These are phyloP conservation scores for Yponomeuta evonymella DNA, from an alignment of 2,888 invertebrate species.

Conservation along the genomic window DNA sequence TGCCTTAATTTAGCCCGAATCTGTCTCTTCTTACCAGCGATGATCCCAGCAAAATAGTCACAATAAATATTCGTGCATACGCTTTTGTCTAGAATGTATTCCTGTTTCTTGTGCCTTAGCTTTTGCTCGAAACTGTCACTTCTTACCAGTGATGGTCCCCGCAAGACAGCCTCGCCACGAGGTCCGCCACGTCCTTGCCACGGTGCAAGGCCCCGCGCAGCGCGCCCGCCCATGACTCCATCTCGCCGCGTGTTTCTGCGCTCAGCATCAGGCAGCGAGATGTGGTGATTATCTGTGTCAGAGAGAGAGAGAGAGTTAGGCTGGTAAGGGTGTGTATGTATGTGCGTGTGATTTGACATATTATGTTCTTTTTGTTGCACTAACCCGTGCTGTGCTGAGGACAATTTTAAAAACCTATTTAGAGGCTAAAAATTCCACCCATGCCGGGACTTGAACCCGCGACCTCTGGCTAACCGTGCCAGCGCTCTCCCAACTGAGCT, in stretches of 20 bases:
- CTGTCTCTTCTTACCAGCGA: neutral
- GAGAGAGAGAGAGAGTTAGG: constrained; percentile 22
- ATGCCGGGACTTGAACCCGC: too few relatives aligned
- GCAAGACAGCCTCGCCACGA: constrained; percentile 75
- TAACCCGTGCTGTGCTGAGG: too few relatives aligned
- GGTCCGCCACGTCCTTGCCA: constrained; percentile 71
- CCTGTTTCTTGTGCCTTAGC: too few relatives aligned
- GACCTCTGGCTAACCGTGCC: too few relatives aligned
- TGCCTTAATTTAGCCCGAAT: neutral
- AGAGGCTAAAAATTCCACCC: too few relatives aligned
- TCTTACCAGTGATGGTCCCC: constrained; percentile 68
- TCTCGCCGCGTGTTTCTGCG: constrained; percentile 87
- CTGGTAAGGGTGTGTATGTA: too few relatives aligned
- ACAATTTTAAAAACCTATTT: too few relatives aligned
- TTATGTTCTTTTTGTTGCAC: too few relatives aligned
- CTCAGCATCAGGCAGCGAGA: constrained; percentile 86
- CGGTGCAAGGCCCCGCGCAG: constrained; percentile 81
- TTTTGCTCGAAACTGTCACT: neutral
- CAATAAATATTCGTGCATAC: too few relatives aligned
- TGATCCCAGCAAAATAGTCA: neutral
- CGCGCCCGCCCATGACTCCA: constrained; percentile 94
- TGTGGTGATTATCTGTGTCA: constrained; percentile 81
- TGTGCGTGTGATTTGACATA: too few relatives aligned
- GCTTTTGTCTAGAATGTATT: too few relatives aligned
- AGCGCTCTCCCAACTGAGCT: too few relatives aligned